phyloP scores from a whole-genome alignment of 35 echinoderm and acorn worm genomes.

The Antedon bifida region DNA sequence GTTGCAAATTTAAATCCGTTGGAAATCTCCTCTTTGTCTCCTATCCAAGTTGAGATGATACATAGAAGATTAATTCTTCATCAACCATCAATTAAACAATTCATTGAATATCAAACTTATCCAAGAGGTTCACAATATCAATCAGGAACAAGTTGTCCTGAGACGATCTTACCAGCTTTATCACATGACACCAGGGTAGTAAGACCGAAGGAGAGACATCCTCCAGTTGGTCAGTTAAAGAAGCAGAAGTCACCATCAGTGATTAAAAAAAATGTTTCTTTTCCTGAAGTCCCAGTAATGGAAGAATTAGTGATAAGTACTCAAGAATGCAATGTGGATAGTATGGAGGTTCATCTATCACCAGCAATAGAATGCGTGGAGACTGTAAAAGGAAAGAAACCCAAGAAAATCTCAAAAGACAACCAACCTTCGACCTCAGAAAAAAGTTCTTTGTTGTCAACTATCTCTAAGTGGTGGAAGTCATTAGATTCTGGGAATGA shows the following conservation, averaged over 20 bases:
- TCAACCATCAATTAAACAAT: not conserved
- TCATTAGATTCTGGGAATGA: not conserved
- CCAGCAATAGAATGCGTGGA: too few species aligned
- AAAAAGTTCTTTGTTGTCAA: not conserved
- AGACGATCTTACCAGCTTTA: not conserved
- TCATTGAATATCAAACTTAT: not conserved
- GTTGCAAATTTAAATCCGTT: not conserved
- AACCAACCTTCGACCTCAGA: not conserved
- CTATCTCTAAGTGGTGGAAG: not conserved
- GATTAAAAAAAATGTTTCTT: not conserved
- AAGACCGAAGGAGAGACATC: not conserved
- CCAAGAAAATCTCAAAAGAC: not conserved
- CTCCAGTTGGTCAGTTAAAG: not conserved
- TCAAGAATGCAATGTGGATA: not conserved
- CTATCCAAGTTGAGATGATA: not conserved
- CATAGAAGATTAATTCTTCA: not conserved
- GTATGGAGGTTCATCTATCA: too few species aligned
- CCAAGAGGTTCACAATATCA: not conserved
- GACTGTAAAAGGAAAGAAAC: not conserved
- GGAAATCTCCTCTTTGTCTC: not conserved
- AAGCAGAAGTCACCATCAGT: not conserved
- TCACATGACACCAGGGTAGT: not conserved
- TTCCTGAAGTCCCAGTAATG: not conserved
- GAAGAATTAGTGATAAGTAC: not conserved
- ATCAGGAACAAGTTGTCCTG: not conserved